Evolutionary conservation across 2,113 vertebrate genomes (phyloP).

Genomic region (Chionis minor): DNA sequence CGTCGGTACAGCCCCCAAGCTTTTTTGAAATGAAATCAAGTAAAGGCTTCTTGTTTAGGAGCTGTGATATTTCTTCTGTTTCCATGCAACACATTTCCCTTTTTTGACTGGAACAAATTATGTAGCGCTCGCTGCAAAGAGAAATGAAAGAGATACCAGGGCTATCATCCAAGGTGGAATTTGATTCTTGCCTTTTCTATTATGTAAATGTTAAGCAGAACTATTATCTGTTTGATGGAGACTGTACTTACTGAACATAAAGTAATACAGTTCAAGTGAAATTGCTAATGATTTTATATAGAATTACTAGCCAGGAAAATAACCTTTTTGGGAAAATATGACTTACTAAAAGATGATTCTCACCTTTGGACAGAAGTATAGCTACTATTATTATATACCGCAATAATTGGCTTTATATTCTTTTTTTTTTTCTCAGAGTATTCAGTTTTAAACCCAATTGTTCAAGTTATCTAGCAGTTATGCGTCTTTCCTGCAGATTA

Average conservation of each 20-base stretch:
- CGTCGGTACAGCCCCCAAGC: neutral
- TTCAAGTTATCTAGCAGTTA: neutral
- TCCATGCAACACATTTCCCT: neutral
- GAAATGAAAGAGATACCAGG: constrained; percentile 2
- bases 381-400: neutral
- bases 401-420: neutral
- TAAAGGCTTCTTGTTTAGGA: neutral
- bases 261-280: neutral
- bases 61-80: neutral
- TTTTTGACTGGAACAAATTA: constrained; percentile 28
- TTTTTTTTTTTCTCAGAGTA: neutral
- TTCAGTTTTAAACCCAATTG: neutral
- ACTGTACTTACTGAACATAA: neutral
- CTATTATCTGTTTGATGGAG: neutral
- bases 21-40: neutral
- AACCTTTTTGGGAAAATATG: neutral
- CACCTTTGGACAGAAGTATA: neutral
- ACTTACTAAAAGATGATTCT: neutral
- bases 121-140: neutral
- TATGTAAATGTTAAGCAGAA: constrained; percentile 3
- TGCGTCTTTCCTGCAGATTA: neutral
- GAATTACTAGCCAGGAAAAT: neutral
- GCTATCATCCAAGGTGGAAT: neutral
- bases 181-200: constrained; percentile 13
- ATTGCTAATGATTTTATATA: neutral